A percentile compares a stretch with the other conserved stretches of the same genome.
These are phyloP conservation scores for Nomada ferruginata DNA, from an alignment of 2,888 invertebrate species.

Conservation along the genomic window DNA sequence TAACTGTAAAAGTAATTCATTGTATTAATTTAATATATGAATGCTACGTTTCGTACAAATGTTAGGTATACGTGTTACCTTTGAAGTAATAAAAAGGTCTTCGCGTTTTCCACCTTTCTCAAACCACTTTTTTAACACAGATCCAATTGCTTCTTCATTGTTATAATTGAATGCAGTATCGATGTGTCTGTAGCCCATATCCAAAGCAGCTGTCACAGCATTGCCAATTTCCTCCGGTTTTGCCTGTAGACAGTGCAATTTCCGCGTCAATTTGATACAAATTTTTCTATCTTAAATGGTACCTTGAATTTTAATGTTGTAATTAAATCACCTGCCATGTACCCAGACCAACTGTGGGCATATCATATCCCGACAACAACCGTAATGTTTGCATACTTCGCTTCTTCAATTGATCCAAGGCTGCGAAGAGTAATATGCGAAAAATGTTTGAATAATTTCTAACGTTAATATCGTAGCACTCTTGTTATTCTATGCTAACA, in stretches of 20 bases:
- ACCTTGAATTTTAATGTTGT: constrained; percentile 3
- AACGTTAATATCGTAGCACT: constrained; percentile 6
- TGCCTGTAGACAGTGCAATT: constrained; percentile 83
- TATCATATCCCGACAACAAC: constrained; percentile 84
- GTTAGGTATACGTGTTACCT: constrained; percentile 85
- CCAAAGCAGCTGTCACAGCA: constrained; percentile 88
- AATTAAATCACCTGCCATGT: constrained; percentile 88
- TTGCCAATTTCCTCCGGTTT: constrained; percentile 88
- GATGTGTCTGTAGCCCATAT: constrained; percentile 90
- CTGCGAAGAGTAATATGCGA: constrained; percentile 12
- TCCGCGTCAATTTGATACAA: background rate
- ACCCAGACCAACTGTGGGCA: constrained; percentile 90
- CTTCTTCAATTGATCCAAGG: constrained; percentile 16
- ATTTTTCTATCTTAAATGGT: background rate
- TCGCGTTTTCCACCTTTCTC: constrained; percentile 87
- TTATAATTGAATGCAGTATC: constrained; percentile 93
- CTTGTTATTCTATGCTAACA: background rate
- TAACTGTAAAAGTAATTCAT: constrained; percentile 85
- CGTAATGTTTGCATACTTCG: constrained; percentile 73
- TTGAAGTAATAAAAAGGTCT: constrained; percentile 92
- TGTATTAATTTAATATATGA: background rate
- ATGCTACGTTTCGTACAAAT: background rate
- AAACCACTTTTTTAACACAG: constrained; percentile 88
- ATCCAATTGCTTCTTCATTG: constrained; percentile 91
- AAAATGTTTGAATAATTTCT: constrained; percentile 31